These are phyloP conservation scores for Spongilla lacustris DNA, from an alignment of 37 sponge, comb jelly and placozoan genomes.

Conservation along the genomic window DNA sequence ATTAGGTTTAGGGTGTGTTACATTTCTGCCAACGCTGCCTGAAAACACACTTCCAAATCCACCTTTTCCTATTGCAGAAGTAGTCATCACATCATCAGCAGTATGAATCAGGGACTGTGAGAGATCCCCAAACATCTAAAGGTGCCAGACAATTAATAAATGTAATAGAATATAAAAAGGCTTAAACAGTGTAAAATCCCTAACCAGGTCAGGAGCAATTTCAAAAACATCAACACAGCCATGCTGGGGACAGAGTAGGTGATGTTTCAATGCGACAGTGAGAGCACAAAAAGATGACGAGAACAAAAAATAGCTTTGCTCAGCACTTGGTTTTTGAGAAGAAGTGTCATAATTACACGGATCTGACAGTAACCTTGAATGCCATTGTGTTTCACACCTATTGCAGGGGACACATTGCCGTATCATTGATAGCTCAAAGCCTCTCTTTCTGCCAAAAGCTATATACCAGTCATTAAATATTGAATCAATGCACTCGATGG, in stretches of 20 bases:
- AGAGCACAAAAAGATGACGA: constrained; percentile 32
- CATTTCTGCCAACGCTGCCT: constrained; percentile 6
- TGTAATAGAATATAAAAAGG: background rate
- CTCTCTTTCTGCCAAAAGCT: constrained; percentile 51
- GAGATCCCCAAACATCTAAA: constrained; percentile 60
- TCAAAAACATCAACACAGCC: constrained; percentile 39
- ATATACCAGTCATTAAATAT: constrained; percentile 94
- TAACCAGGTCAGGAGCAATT: constrained; percentile 82
- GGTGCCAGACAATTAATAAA: background rate
- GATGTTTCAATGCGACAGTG: background rate
- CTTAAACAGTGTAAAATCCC: background rate
- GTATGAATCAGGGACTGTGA: constrained; percentile 37
- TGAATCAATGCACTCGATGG: constrained; percentile 55
- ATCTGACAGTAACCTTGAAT: background rate
- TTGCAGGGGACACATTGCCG: constrained; percentile 40
- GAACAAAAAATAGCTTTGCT: constrained; percentile 41
- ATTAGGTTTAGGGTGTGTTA: background rate
- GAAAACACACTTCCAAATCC: constrained; percentile 75
- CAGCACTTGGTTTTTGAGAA: background rate
- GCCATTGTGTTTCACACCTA: constrained; percentile 11
- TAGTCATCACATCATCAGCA: background rate
- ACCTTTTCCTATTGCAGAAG: constrained; percentile 57
- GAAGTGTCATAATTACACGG: background rate
- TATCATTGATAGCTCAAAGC: constrained; percentile 13
- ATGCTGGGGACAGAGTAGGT: constrained; percentile 54